phyloP scores from a whole-genome alignment of 2,113 vertebrate species.

The Rattus rattus region DNA sequence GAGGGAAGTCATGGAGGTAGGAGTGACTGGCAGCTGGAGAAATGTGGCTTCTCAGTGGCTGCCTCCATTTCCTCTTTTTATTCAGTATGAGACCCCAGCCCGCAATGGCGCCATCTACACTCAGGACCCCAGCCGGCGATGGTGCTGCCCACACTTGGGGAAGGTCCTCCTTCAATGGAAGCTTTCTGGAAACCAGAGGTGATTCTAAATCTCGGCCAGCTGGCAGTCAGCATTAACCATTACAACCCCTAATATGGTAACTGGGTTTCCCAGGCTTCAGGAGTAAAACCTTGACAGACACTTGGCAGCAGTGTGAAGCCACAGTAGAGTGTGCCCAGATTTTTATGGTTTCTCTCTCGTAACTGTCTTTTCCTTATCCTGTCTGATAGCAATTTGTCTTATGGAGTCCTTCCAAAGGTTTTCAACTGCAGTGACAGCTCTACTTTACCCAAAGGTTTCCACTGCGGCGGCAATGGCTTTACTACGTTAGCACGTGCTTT shows the following conservation, averaged over 20 bases:
- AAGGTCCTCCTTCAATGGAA: neutral
- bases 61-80: neutral
- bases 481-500: slow-evolving; percentile 2
- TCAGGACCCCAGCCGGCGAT: neutral
- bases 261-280: neutral
- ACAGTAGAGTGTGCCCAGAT: slow-evolving; percentile 37
- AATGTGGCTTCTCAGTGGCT: no score
- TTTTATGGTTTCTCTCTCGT: slow-evolving; percentile 28
- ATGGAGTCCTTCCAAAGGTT: slow-evolving; percentile 66
- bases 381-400: slow-evolving; percentile 44
- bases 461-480: neutral
- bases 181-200: neutral
- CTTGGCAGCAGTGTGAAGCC: slow-evolving; percentile 6
- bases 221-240: neutral
- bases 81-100: neutral
- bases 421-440: slow-evolving; percentile 12
- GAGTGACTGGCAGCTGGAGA: no score
- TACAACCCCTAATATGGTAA: neutral
- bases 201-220: neutral
- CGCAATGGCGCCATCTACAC: no score
- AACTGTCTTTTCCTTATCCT: slow-evolving; percentile 58
- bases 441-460: neutral
- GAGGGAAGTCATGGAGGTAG: neutral
- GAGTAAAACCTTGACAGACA: slow-evolving; percentile 41
- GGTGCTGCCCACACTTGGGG: neutral